A percentile compares a stretch with the other conserved stretches of the same genome.
Evolutionary conservation across 2,113 vertebrate species (phyloP).

Genomic region (Lamprologus sp.): DNA sequence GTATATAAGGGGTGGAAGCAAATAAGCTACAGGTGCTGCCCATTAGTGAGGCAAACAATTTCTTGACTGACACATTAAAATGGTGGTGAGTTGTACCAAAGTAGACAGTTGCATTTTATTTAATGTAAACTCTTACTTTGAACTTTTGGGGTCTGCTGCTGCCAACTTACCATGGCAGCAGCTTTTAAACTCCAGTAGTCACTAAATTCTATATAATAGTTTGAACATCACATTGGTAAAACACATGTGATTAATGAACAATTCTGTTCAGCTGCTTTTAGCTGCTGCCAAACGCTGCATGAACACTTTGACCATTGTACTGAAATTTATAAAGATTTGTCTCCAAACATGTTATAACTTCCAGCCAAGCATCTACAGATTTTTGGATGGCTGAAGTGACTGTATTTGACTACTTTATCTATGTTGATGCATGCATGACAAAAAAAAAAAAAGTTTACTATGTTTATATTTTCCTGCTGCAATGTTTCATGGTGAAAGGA

Average conservation of each 20-base stretch:
- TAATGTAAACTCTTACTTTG: not conserved
- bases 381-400: not conserved
- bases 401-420: not conserved
- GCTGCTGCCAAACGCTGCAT: not conserved
- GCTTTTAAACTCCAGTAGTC: not conserved
- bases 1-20: not conserved
- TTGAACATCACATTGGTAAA: not conserved
- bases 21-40: not conserved
- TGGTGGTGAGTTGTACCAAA: not conserved
- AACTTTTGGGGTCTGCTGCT: not conserved
- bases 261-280: not conserved
- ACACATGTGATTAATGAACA: not conserved
- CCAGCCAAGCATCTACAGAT: not conserved
- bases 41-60: not conserved
- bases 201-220: not conserved
- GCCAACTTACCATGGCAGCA: not conserved
- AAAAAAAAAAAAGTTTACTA: not conserved
- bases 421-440: not conserved
- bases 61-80: not conserved
- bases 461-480: conserved; percentile 68
- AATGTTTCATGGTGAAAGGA: conserved; percentile 94
- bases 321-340: not conserved
- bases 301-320: not conserved
- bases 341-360: not conserved
- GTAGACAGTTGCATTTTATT: not conserved